These are phyloP conservation scores for Epinotia ramella DNA, from an alignment of 2,888 invertebrate species.

Conservation along the genomic window DNA sequence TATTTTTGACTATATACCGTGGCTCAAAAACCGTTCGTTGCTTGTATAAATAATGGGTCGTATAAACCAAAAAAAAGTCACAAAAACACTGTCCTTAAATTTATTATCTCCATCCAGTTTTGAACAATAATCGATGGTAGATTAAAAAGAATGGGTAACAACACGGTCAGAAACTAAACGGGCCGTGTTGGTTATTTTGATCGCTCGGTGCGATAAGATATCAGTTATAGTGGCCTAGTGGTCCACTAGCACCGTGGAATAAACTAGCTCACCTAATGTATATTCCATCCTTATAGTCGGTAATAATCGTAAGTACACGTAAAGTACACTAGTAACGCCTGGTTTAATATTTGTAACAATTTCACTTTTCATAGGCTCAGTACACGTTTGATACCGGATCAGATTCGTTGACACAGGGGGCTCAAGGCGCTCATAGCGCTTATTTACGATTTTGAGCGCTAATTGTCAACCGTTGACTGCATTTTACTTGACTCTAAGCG, in stretches of 20 bases:
- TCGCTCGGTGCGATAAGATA: conserved; percentile 61
- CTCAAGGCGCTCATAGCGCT: background rate
- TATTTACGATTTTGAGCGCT: background rate
- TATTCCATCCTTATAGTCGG: conserved; percentile 83
- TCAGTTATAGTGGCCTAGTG: conserved; percentile 65
- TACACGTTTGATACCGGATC: background rate
- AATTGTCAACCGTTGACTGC: background rate
- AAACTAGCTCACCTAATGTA: conserved; percentile 80
- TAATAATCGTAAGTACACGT: conserved; percentile 80
- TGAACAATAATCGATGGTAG: conserved; percentile 73
- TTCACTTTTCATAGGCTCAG: conserved; percentile 60
- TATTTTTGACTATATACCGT: conserved; percentile 34
- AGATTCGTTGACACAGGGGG: background rate
- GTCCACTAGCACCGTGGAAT: conserved; percentile 46
- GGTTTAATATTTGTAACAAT: conserved; percentile 75
- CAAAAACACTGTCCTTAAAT: conserved; percentile 72
- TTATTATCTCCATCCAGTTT: conserved; percentile 82
- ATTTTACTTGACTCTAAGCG: too few species aligned
- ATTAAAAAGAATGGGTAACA: conserved; percentile 42
- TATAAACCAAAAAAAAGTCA: conserved; percentile 54
- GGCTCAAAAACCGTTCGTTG: conserved; percentile 25
- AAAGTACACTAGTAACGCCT: conserved; percentile 78
- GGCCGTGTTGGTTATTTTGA: conserved; percentile 55
- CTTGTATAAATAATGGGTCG: conserved; percentile 56
- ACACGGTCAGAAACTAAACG: background rate